Conservation (phyloP, 2,797 vertebrate genomes). For the Cercopithecus neglectus region DNA sequence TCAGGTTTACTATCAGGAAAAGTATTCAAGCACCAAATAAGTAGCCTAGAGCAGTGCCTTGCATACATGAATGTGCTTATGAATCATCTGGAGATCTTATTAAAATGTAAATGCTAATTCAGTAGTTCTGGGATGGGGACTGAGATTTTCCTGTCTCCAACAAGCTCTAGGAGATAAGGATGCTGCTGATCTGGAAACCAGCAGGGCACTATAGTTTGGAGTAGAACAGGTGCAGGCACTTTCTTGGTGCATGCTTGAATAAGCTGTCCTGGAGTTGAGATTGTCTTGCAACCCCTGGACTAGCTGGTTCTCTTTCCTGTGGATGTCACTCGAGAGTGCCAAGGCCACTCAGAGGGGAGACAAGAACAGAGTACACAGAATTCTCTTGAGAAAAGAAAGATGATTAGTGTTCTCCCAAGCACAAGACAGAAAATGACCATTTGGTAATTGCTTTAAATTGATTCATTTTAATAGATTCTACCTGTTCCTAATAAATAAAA, state of each 20-base stretch:
- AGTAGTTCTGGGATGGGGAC: background rate
- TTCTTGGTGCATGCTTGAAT: background rate
- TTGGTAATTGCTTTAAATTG: background rate
- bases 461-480: slow-evolving; percentile 26
- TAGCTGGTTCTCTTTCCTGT: background rate
- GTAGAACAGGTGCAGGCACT: background rate
- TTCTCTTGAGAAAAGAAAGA: background rate
- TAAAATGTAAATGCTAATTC: background rate
- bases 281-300: background rate
- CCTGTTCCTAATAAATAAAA: slow-evolving; percentile 11
- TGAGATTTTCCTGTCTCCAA: background rate
- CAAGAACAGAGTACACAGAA: background rate
- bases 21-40: background rate
- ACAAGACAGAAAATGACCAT: background rate
- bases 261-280: background rate
- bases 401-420: background rate
- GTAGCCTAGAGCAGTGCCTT: background rate
- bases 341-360: background rate
- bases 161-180: background rate
- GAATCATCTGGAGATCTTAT: background rate
- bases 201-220: too few species aligned
- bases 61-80: background rate
- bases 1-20: background rate
- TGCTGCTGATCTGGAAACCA: background rate
- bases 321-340: background rate